Evolutionary conservation across 1,140 invertebrate genomes (phyloP).

Genomic region (Drosophila orena): DNA sequence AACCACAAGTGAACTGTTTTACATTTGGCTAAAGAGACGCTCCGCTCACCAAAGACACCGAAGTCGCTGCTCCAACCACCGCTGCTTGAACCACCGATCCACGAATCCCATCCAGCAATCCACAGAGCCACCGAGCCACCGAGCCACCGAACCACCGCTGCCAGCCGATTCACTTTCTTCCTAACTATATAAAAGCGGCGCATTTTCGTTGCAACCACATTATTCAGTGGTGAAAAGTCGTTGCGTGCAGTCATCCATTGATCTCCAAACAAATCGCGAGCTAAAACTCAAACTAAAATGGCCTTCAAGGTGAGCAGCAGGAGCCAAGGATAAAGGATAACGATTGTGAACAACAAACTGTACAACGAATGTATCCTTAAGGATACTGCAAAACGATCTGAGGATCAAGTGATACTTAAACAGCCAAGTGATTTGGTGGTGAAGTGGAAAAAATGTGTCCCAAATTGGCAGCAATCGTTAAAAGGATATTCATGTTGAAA

Average conservation of each 20-base stretch:
- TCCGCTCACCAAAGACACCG: slow-evolving; percentile 38
- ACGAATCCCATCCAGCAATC: slow-evolving; percentile 8
- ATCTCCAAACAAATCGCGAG: slow-evolving; percentile 47
- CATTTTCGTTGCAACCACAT: slow-evolving; percentile 76
- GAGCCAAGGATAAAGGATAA: slow-evolving; percentile 66
- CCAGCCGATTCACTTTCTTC: slow-evolving; percentile 76
- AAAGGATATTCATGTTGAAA: slow-evolving; percentile 2
- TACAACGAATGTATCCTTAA: slow-evolving; percentile 15
- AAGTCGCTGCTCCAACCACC: slow-evolving; percentile 26
- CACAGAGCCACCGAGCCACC: slow-evolving; percentile 26
- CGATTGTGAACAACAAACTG: slow-evolving; percentile 32
- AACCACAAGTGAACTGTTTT: slow-evolving; percentile 64
- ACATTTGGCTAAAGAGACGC: slow-evolving; percentile 51
- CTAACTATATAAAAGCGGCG: slow-evolving; percentile 84
- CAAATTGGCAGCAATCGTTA: background rate
- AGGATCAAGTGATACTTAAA: slow-evolving; percentile 12
- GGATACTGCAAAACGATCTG: slow-evolving; percentile 2
- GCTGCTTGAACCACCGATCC: slow-evolving; percentile 19
- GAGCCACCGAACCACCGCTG: slow-evolving; percentile 29
- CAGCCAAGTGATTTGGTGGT: slow-evolving; percentile 1
- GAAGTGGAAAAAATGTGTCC: background rate
- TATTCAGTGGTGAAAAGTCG: slow-evolving; percentile 84
- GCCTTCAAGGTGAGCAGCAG: slow-evolving; percentile 79
- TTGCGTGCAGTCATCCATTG: slow-evolving; percentile 71
- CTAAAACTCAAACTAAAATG: slow-evolving; percentile 60